Base-by-base conservation (phyloP, 2,113 vertebrate species). In the Tinamus guttatus region DNA sequence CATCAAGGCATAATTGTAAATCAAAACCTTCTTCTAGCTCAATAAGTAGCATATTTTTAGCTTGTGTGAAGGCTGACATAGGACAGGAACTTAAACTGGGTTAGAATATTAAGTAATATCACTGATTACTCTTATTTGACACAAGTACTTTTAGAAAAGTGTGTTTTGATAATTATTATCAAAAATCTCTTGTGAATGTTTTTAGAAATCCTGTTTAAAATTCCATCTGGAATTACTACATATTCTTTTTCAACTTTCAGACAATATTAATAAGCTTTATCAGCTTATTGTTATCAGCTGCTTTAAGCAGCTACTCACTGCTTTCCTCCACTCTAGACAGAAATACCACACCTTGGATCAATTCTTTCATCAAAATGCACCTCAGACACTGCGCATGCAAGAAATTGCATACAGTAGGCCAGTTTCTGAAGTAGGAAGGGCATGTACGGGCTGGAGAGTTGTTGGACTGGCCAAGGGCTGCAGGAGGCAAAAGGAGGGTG, bases 1-100 rank as follows among this genome's bases (percentile, higher is more conserved):
- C 98, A 98, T 99, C 99, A 99, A 96, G 96, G 96, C 70, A 70
- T 97, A 95, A 97, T 97, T 98, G 98, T 98, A 99, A 98, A 98
- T 98, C 97, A 98, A 97, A 97, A 96, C 96, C 97, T 97, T 95
- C 89, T 97, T 96, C 92, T 83, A 94, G 74, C 76, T 87, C 94
- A 95, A 89, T 90, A 95, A 90, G 91, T 73, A 81, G 74, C 87
- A 77, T 86, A 83, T 94, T 95, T 95, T 98, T 84, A 95, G 90
- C 97, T 98, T 93, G 93, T 88, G 75, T 93, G 86, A 78, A 97
- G 98, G 95, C 96, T 98, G 95, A 86, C 68, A 85, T 95, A 94
- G 96, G 90, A 83, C 47, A 86, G 82, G 56, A 95, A 90, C 83
- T 96, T 91, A 87, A 63, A 81, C 27, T 69, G 21, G 7, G 60